These are phyloP conservation scores for Melanotaenia maccullochi DNA, from an alignment of 2,797 vertebrate species.

Conservation along the genomic window DNA sequence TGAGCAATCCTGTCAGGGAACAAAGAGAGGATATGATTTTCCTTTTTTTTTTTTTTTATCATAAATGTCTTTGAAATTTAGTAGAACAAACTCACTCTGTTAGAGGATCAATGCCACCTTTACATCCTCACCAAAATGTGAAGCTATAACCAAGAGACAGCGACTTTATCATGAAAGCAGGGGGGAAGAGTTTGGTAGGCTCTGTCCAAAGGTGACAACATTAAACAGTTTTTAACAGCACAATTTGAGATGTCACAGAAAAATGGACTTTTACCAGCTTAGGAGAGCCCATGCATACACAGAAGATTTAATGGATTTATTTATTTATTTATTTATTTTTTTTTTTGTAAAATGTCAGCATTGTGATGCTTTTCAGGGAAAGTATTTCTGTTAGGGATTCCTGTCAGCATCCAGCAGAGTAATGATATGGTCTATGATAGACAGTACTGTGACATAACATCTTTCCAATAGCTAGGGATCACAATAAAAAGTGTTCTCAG, in stretches of 20 bases:
- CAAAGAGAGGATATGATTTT: not conserved
- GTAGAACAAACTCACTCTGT: not conserved
- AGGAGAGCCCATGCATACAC: not conserved
- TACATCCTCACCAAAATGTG: not conserved
- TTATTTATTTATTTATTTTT: too few species aligned
- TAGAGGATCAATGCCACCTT: not conserved
- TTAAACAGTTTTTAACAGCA: not conserved
- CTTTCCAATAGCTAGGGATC: conserved; percentile 32
- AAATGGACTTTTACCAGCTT: too few species aligned
- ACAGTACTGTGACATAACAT: conserved; percentile 20
- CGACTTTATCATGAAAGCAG: not conserved
- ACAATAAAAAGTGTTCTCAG: conserved; percentile 47
- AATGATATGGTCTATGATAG: not conserved
- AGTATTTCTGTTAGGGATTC: conserved; percentile 7
- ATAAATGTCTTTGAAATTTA: conserved; percentile 9
- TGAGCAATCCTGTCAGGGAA: conserved; percentile 1
- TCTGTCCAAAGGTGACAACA: not conserved
- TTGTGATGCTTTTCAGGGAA: not conserved
- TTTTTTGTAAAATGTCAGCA: not conserved
- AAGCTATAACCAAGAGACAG: not conserved
- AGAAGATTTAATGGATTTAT: too few species aligned
- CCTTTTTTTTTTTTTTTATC: not conserved
- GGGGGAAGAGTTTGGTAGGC: too few species aligned
- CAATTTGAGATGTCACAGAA: not conserved
- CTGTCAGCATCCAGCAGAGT: not conserved